phyloP scores from a whole-genome alignment of 2,797 vertebrate genomes.

The Sebastes jordani region DNA sequence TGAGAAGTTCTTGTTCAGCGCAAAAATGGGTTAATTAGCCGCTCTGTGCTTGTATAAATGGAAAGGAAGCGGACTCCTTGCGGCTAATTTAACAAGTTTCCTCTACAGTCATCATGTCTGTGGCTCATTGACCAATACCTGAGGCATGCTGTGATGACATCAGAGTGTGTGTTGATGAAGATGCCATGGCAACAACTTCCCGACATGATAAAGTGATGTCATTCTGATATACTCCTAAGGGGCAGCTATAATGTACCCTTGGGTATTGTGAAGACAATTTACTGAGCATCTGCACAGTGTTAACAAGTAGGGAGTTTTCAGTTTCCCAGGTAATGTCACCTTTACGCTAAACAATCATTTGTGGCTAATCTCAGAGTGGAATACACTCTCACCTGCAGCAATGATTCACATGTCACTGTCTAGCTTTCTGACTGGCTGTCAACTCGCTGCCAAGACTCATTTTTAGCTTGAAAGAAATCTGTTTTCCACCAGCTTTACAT shows the following conservation, averaged over 20 bases:
- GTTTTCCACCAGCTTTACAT: constrained; percentile 74
- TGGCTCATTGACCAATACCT: constrained; percentile 65
- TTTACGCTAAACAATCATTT: not conserved
- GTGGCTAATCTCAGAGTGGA: not conserved
- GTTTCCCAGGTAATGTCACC: not conserved
- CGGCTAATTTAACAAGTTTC: constrained; percentile 61
- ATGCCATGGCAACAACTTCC: constrained; percentile 47
- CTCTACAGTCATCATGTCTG: constrained; percentile 59
- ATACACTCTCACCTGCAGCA: constrained; percentile 40
- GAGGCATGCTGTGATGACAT: constrained; percentile 50
- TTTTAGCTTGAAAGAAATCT: constrained; percentile 56
- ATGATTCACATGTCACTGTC: constrained; percentile 25
- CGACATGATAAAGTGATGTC: constrained; percentile 28
- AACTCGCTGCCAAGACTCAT: constrained; percentile 61
- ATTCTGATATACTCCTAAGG: constrained; percentile 20
- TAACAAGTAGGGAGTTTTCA: not conserved
- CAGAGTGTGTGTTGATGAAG: constrained; percentile 51
- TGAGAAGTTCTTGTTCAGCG: constrained; percentile 1
- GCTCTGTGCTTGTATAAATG: constrained; percentile 17
- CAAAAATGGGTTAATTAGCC: constrained; percentile 3
- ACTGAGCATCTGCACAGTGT: not conserved
- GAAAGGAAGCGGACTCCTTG: constrained; percentile 42
- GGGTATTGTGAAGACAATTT: constrained; percentile 16
- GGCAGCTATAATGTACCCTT: not conserved
- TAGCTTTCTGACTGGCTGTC: constrained; percentile 26